These are phyloP conservation scores for Nemapogon koenigi DNA, from an alignment of 2,888 invertebrate species.

Conservation along the genomic window DNA sequence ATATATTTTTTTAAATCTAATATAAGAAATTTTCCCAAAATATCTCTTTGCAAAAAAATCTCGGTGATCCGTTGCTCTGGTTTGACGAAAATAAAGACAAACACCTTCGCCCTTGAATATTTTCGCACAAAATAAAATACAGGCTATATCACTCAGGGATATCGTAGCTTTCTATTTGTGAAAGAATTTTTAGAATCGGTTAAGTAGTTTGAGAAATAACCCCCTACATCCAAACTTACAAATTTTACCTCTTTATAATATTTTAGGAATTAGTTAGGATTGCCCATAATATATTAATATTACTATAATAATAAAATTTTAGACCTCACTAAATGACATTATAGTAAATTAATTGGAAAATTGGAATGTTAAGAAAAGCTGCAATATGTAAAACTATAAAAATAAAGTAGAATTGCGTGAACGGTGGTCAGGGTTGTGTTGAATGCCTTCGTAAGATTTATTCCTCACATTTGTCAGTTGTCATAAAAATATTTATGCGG, in stretches of 20 bases:
- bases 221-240: too few species aligned
- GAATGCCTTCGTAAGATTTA: constrained; percentile 36
- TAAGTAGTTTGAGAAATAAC: too few species aligned
- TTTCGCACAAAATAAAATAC: too few species aligned
- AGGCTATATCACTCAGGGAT: too few species aligned
- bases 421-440: constrained; percentile 22
- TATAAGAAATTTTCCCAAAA: too few species aligned
- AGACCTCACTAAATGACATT: neutral
- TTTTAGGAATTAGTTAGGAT: neutral
- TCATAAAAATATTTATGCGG: constrained; percentile 14
- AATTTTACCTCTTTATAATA: neutral
- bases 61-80: too few species aligned
- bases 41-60: too few species aligned
- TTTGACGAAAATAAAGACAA: too few species aligned
- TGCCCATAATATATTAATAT: neutral
- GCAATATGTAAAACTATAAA: neutral
- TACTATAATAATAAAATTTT: neutral
- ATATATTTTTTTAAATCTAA: too few species aligned
- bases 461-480: constrained; percentile 41
- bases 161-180: too few species aligned
- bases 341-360: neutral
- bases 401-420: constrained; percentile 23
- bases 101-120: too few species aligned
- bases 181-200: too few species aligned
- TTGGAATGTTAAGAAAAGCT: neutral